Evolutionary conservation across 2,113 vertebrate species (phyloP), one percentile per base, ranked within the genome.

Genomic region (Neofelis nebulosa): DNA sequence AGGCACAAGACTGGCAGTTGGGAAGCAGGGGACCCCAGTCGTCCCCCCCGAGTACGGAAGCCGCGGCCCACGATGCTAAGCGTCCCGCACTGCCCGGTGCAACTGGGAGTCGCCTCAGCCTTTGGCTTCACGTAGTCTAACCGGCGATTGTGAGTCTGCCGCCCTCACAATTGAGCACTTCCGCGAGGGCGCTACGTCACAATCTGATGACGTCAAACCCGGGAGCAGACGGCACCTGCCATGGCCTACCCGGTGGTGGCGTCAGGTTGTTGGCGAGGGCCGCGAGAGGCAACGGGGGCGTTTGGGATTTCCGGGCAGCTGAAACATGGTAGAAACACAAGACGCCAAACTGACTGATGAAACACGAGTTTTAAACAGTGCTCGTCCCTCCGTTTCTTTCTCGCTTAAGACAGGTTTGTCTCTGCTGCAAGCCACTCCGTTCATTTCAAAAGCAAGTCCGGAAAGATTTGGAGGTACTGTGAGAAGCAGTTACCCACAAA

Each of bases 1-100:
- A 71, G 21, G 31, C 12, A 25, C 48, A 36, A 7, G 9, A 57
- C 11, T 25, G 78, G 36, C 18, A 69, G 31, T 7, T 68, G 33
- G 23, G 12, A 69, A 61, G 33, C 16, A 38, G 41, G 21, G 57
- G 45, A 11, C 2, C 0, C 85, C 45, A 85, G 50, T 48, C 11
- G 50, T 48, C 11, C 1, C 79, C 79, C 31, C 0, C 0, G 48
- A 25, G 1, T 68, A 7, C 3, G 8, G 15, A 81, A 69, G 31
- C 21, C 21, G 0, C 0, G 0, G 11, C 9, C 65, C 57, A 61
- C 10, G 8, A 2, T 2, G 4, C 6, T 31, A 5, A 27, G 6
- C 1, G 4, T 27, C 4, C 14, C 13, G 2, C 33, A n/a, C 13
- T 1, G 11, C 45, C 61, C 50, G 79, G 48, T 45, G 16, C 1